These are phyloP conservation scores for Thunnus thynnus DNA, from an alignment of 2,113 vertebrate species.

Conservation along the genomic window DNA sequence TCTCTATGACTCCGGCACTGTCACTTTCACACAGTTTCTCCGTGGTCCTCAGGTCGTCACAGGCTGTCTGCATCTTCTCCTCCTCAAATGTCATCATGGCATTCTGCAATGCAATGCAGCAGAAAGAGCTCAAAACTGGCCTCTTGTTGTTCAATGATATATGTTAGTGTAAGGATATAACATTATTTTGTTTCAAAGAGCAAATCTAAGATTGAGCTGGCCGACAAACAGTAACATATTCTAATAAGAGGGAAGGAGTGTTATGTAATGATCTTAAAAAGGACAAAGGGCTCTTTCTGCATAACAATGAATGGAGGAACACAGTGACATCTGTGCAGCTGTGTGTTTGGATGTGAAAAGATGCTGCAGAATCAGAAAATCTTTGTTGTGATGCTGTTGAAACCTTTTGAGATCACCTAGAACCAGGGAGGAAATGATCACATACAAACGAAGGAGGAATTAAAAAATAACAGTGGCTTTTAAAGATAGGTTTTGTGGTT, in stretches of 20 bases:
- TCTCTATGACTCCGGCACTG: constrained; percentile 96
- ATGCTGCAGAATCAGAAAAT: neutral
- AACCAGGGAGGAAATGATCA: neutral
- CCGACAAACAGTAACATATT: constrained; percentile 4
- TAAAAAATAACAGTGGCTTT: neutral
- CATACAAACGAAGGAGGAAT: neutral
- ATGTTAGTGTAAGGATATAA: neutral
- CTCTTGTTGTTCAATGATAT: neutral
- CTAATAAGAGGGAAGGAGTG: constrained; percentile 26
- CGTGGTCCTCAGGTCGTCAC: constrained; percentile 95
- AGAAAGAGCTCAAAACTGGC: neutral
- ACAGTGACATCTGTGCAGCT: constrained; percentile 56
- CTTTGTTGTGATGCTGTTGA: neutral
- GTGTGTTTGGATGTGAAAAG: constrained; percentile 16
- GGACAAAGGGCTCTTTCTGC: constrained; percentile 68
- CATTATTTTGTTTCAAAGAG: neutral
- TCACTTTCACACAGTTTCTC: constrained; percentile 98
- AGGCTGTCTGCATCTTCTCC: constrained; percentile 98
- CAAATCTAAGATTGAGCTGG: constrained; percentile 21
- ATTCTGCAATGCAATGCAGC: constrained; percentile 83
- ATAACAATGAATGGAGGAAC: constrained; percentile 47
- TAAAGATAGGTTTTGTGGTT: constrained; percentile 5
- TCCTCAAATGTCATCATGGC: constrained; percentile 99
- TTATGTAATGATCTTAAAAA: constrained; percentile 53
- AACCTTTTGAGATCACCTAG: neutral